Evolutionary conservation across 2,888 invertebrate species (phyloP), one percentile per base, ranked within the genome.

Genomic region (Macrophya alboannulata): DNA sequence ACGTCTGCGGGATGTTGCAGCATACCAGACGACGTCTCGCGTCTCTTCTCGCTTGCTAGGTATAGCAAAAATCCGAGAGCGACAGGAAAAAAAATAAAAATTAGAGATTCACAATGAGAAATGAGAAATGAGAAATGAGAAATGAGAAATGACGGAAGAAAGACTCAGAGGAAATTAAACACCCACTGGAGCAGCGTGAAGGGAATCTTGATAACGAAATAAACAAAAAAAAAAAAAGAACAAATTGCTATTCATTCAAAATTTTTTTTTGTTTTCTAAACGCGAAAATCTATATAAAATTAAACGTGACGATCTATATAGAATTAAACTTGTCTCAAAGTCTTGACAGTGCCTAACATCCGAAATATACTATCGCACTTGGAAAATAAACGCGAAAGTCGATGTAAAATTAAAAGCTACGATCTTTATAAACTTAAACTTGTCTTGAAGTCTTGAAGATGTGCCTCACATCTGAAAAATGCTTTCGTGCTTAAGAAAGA

Each of bases 11-110:
- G 85, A 85, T n/a, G 76, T 48, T 82, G 77, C 77, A 79, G 45
- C 85, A 84, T 76, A 72, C 74, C 76, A 72, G 85, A 45, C 81
- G 79, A 40, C 85, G 85, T 79, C 84, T 83, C 45, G 31, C 40
- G 21, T 77, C 55, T 76, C 48, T 12, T 17, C 62, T 25, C 62
- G 62, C 31, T 25, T 21, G 4, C 9, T 25, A 62, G 25, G 59
- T 40, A 25, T 55, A 37, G n/a, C n/a, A n/a, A n/a, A n/a, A n/a
- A n/a, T 40, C 37, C 21, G 37, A 43, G 37, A 82, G 15, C 21
- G 25, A n/a, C n/a, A n/a, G n/a, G n/a, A n/a, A 55, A 79, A 79
- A 25, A 25, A 9, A 43, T 4, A 62, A 81, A 43, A 79, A 81
- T 62, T 43, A 37, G 62, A 40, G 43, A 55, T 55, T 62, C 10